phyloP scores from a whole-genome alignment of 2,797 vertebrate species.

The Chiloscyllium punctatum region DNA sequence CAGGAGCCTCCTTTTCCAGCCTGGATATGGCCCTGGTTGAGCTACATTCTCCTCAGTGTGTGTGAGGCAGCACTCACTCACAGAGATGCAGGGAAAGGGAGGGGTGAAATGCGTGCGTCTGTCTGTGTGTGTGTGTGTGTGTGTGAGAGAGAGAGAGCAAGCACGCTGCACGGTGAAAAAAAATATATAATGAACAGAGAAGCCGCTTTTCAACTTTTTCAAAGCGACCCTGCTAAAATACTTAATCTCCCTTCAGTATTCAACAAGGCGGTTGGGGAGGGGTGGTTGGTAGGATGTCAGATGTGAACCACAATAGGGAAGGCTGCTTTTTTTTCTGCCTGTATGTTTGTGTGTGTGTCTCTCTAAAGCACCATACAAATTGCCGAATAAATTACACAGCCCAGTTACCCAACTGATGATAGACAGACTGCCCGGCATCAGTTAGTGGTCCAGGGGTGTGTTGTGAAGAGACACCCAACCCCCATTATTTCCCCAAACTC shows the following conservation, averaged over 20 bases:
- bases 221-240: not conserved
- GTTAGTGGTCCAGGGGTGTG: not conserved
- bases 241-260: not conserved
- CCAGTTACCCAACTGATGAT: not conserved
- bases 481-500: too few species aligned
- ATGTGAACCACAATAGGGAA: not conserved
- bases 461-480: not conserved
- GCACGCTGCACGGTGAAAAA: not conserved
- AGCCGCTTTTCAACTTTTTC: not conserved
- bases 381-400: not conserved
- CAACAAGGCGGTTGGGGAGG: not conserved
- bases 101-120: not conserved
- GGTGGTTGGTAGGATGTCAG: not conserved
- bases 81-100: not conserved
- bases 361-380: not conserved
- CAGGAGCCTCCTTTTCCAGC: not conserved
- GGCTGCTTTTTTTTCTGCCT: not conserved
- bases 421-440: not conserved
- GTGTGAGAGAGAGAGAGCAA: not conserved
- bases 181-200: constrained; percentile 3
- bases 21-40: not conserved
- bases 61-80: not conserved
- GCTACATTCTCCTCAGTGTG: not conserved
- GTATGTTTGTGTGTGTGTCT: not conserved
- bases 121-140: too few species aligned